These are phyloP conservation scores for Oceanites oceanicus DNA, from an alignment of 2,113 vertebrate species.

Conservation along the genomic window DNA sequence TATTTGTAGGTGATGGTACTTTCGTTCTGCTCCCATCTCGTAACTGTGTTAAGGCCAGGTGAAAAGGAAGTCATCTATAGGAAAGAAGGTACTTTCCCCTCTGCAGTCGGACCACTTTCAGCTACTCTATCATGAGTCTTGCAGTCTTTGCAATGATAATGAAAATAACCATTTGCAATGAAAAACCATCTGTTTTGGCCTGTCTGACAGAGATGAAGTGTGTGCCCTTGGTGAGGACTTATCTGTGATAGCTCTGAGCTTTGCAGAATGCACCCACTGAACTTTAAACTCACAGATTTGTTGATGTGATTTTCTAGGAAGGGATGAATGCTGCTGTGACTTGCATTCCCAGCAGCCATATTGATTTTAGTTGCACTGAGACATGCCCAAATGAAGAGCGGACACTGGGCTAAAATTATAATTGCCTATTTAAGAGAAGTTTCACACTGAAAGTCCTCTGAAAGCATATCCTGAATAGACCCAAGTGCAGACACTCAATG, in stretches of 20 bases:
- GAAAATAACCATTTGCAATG: not conserved
- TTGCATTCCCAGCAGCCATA: not conserved
- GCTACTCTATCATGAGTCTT: not conserved
- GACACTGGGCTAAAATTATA: not conserved
- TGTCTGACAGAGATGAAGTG: not conserved
- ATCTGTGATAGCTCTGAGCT: not conserved
- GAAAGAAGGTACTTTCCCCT: not conserved
- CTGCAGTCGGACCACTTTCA: not conserved
- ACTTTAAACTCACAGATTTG: not conserved
- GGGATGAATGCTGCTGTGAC: not conserved
- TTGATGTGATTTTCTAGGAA: not conserved
- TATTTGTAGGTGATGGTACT: not conserved
- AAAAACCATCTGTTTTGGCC: not conserved
- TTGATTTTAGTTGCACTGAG: not conserved
- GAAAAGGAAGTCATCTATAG: not conserved
- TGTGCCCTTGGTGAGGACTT: not conserved
- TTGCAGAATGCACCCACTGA: not conserved
- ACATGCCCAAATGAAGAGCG: not conserved
- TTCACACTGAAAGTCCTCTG: not conserved
- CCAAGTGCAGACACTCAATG: accelerated
- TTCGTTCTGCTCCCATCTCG: not conserved
- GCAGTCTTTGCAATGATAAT: not conserved
- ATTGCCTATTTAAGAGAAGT: not conserved
- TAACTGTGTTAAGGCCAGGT: not conserved
- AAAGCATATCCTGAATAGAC: not conserved